phyloP scores from a whole-genome alignment of 2,113 vertebrate genomes.

The Sorex araneus region DNA sequence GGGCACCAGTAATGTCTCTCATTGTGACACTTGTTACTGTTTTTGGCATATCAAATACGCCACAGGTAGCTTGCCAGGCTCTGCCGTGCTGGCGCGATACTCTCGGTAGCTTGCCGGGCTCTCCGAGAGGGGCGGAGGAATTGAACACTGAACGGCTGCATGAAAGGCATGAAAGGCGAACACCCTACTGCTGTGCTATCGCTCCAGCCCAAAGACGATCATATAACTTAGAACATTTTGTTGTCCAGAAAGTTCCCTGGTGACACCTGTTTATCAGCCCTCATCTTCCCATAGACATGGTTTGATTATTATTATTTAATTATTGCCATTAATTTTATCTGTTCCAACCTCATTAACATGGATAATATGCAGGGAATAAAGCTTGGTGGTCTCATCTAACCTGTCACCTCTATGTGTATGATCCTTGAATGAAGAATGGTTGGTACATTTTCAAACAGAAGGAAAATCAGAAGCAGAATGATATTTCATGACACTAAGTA shows the following conservation, averaged over 20 bases:
- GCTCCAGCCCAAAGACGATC: no score
- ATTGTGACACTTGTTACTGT: no score
- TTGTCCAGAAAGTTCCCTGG: neutral
- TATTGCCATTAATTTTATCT: neutral
- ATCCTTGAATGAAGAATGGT: conserved; percentile 1
- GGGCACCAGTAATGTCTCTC: no score
- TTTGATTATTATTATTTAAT: no score
- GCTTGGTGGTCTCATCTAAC: neutral
- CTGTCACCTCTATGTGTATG: neutral
- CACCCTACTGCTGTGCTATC: no score
- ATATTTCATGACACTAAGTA: conserved; percentile 57
- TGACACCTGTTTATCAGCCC: neutral
- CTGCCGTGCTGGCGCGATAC: no score
- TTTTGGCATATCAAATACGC: no score
- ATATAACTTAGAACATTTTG: neutral
- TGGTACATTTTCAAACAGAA: conserved; percentile 55
- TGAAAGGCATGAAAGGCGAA: no score
- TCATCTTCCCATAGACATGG: neutral
- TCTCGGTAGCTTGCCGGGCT: no score
- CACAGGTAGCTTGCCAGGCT: no score
- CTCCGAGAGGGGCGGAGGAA: no score
- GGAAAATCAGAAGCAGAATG: conserved; percentile 56
- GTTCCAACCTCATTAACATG: conserved; percentile 3
- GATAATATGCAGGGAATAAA: neutral
- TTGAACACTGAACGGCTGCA: no score